Evolutionary conservation across 2,888 invertebrate species (phyloP).

Genomic region (Elegia similella): DNA sequence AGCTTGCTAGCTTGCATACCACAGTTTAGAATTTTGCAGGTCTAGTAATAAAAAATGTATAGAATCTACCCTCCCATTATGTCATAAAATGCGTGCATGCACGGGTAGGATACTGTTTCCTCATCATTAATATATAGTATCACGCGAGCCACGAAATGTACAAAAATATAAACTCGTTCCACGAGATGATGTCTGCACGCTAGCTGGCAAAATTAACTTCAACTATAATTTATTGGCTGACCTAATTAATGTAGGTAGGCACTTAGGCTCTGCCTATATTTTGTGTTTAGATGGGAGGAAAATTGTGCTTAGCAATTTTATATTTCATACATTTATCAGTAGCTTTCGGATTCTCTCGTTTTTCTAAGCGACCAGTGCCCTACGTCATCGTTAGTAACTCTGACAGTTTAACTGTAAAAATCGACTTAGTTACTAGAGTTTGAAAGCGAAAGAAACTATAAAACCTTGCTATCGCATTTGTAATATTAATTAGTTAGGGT

Average conservation of each 20-base stretch:
- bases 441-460: too few species aligned
- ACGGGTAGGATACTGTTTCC: slow-evolving; percentile 3
- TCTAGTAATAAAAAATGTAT: slow-evolving; percentile 39
- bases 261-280: slow-evolving; percentile 23
- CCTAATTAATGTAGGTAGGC: slow-evolving; percentile 31
- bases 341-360: too few species aligned
- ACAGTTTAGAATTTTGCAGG: neutral
- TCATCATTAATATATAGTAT: slow-evolving; percentile 16
- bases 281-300: slow-evolving; percentile 22
- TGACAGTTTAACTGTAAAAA: too few species aligned
- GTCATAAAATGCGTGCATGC: slow-evolving; percentile 28
- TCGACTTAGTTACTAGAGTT: too few species aligned
- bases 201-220: slow-evolving; percentile 29
- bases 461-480: too few species aligned
- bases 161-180: slow-evolving; percentile 22
- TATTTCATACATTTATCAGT: too few species aligned
- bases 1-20: too few species aligned
- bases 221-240: slow-evolving; percentile 30
- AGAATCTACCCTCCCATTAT: slow-evolving; percentile 27
- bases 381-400: too few species aligned
- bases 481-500: too few species aligned
- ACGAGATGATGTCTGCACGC: slow-evolving; percentile 22
- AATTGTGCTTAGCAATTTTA: neutral
- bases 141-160: slow-evolving; percentile 26
- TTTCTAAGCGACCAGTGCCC: too few species aligned